Evolutionary conservation across 2,797 vertebrate species (phyloP).

Genomic region (Todus mexicanus): DNA sequence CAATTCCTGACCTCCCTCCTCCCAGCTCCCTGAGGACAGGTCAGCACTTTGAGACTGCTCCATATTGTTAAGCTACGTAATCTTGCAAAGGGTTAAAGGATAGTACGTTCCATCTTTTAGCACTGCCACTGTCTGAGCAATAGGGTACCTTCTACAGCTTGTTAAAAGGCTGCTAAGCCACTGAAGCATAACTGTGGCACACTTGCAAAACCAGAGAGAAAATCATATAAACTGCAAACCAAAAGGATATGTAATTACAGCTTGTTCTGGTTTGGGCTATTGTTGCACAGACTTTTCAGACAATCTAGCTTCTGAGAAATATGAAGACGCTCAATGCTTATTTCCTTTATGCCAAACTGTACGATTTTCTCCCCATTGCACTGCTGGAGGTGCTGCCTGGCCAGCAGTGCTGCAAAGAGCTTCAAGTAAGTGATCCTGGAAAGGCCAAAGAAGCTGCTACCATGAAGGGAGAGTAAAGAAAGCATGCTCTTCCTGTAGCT

Average conservation of each 20-base stretch:
- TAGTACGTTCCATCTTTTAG: background rate
- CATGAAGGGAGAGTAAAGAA: background rate
- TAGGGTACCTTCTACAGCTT: background rate
- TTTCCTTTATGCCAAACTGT: background rate
- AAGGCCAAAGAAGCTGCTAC: background rate
- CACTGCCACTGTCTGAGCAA: background rate
- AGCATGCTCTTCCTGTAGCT: background rate
- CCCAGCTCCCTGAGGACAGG: background rate
- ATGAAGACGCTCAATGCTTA: background rate
- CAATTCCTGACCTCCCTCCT: background rate
- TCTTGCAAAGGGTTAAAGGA: background rate
- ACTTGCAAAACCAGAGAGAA: background rate
- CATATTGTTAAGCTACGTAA: background rate
- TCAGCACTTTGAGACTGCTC: background rate
- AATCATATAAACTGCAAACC: background rate
- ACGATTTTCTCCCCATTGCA: background rate
- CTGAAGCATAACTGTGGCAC: background rate
- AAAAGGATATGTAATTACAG: background rate
- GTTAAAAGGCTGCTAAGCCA: background rate
- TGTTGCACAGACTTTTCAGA: background rate
- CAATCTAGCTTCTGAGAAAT: background rate
- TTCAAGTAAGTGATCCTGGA: background rate
- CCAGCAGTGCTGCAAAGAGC: background rate
- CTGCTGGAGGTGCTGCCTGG: background rate
- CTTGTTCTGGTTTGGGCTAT: background rate